These are phyloP conservation scores for Lagocephalus sceleratus DNA, from an alignment of 2,797 vertebrate genomes.

Conservation along the genomic window DNA sequence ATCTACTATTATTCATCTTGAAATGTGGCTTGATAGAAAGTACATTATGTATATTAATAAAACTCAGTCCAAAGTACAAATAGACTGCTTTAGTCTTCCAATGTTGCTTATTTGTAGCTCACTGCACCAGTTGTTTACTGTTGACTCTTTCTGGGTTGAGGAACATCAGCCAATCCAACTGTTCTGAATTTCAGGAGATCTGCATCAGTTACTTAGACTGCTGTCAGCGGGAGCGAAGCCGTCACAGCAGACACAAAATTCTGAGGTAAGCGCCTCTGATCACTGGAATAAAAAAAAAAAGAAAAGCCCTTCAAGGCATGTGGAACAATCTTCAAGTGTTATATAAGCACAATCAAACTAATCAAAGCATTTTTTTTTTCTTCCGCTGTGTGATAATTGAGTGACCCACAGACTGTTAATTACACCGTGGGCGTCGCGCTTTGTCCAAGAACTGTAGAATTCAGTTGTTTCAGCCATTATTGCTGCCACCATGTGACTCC, in stretches of 20 bases:
- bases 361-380: background rate
- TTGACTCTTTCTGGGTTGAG: background rate
- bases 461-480: background rate
- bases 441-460: slow-evolving; percentile 11
- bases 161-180: slow-evolving; percentile 10
- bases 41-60: too few relatives aligned
- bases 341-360: too few relatives aligned
- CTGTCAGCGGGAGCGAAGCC: slow-evolving; percentile 92
- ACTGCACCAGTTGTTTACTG: background rate
- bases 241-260: slow-evolving; percentile 93
- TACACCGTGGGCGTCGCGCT: background rate
- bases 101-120: background rate
- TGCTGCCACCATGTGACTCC: slow-evolving; percentile 21
- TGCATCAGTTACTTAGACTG: slow-evolving; percentile 98
- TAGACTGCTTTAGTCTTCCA: too few relatives aligned
- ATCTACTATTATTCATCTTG: too few relatives aligned
- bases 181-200: slow-evolving; percentile 82
- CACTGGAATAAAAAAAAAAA: slow-evolving; percentile 22
- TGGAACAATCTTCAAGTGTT: too few relatives aligned
- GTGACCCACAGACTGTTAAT: background rate
- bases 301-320: too few relatives aligned
- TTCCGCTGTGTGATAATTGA: slow-evolving; percentile 17
- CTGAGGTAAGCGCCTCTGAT: slow-evolving; percentile 82
- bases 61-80: too few relatives aligned
- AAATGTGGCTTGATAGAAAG: too few relatives aligned